Conservation (phyloP, 2,888 invertebrate species). For the Mimumesa dahlbomi region DNA sequence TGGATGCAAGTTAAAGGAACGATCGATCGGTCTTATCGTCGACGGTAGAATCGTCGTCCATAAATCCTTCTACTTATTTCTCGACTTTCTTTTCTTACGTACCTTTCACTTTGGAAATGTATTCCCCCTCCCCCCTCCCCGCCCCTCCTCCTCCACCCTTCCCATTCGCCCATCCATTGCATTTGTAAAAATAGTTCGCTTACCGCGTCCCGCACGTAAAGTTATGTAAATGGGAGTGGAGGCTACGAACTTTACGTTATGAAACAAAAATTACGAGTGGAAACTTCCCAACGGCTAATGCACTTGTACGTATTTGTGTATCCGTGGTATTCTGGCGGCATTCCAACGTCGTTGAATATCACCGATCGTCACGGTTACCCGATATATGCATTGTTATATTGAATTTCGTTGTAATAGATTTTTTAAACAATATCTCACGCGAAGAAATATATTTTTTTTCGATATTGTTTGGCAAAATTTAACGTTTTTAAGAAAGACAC, state of each 20-base stretch:
- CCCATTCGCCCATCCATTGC: conserved; percentile 2
- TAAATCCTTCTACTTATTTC: no score
- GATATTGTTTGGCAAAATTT: no score
- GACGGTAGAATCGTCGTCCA: no score
- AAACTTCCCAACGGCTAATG: conserved; percentile 44
- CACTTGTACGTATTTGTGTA: conserved; percentile 23
- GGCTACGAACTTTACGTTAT: conserved; percentile 24
- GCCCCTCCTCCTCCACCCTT: background rate
- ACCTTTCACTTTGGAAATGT: background rate
- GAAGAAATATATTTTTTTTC: no score
- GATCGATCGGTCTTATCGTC: no score
- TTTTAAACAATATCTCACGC: no score
- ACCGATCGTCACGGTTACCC: conserved; percentile 13
- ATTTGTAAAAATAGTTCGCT: conserved; percentile 19
- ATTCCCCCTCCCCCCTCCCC: no score
- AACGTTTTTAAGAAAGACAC: no score
- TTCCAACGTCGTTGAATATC: conserved; percentile 17
- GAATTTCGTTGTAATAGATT: no score
- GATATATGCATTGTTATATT: no score
- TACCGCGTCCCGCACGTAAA: conserved; percentile 4
- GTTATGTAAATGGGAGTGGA: conserved; percentile 34
- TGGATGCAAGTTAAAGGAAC: background rate
- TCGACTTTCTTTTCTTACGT: no score
- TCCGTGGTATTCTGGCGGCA: conserved; percentile 18
- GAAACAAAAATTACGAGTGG: conserved; percentile 44